phyloP scores from a whole-genome alignment of 1,140 invertebrate genomes.

The Alviniconcha marisindica region DNA sequence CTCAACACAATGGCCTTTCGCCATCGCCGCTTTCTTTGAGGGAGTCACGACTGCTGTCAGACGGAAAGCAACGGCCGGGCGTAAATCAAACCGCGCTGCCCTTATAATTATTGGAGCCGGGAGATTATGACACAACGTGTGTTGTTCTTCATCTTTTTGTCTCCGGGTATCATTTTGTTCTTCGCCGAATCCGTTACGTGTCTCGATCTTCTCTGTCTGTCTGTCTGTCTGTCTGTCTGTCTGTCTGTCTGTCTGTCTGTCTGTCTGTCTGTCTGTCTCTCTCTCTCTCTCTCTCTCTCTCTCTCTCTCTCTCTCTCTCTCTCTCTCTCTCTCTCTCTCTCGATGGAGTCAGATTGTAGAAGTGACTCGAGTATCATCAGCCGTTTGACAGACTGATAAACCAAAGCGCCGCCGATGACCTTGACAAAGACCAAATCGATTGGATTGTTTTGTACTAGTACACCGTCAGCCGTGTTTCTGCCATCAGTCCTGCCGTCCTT shows the following conservation, averaged over 20 bases:
- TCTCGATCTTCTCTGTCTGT: neutral
- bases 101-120: neutral
- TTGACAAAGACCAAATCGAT: too few species aligned
- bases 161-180: neutral
- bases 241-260: neutral
- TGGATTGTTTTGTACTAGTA: too few species aligned
- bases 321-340: constrained; percentile 33
- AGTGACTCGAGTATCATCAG: too few species aligned
- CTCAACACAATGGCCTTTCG: constrained; percentile 32
- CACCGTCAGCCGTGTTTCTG: too few species aligned
- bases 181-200: neutral
- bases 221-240: neutral
- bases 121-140: too few species aligned
- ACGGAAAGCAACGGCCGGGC: neutral
- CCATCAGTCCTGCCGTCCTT: too few species aligned
- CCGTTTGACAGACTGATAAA: too few species aligned
- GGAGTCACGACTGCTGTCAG: constrained; percentile 13
- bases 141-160: too few species aligned
- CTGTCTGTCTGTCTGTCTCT: neutral
- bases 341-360: too few species aligned
- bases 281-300: constrained; percentile 25
- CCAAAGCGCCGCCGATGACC: too few species aligned
- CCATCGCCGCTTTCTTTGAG: constrained; percentile 17
- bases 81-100: constrained; percentile 35
- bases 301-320: constrained; percentile 28